Conservation (phyloP, 1,140 invertebrate species). For the Amyelois transitella region DNA sequence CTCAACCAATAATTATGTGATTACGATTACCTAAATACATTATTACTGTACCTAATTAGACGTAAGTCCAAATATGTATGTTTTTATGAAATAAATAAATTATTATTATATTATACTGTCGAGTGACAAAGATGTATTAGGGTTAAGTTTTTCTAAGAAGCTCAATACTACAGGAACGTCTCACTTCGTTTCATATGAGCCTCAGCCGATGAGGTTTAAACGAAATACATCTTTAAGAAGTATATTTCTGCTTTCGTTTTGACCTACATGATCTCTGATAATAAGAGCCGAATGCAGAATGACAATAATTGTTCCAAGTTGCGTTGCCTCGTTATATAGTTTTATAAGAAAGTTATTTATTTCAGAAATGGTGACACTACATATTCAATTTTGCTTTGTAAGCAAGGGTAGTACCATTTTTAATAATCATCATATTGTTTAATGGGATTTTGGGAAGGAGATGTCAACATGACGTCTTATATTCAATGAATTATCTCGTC, state of each 20-base stretch:
- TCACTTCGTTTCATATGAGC: slow-evolving; percentile 15
- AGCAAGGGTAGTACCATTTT: not conserved
- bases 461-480: not conserved
- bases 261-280: not conserved
- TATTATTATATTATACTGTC: too few relatives aligned
- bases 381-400: not conserved
- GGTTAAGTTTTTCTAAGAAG: not conserved
- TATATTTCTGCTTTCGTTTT: slow-evolving; percentile 13
- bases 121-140: not conserved
- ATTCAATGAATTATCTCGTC: too few relatives aligned
- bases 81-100: too few relatives aligned
- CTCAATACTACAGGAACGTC: slow-evolving; percentile 8
- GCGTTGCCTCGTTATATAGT: not conserved
- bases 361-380: not conserved
- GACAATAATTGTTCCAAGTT: not conserved
- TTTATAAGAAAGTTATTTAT: not conserved
- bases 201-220: slow-evolving; percentile 10
- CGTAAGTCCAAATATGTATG: too few relatives aligned
- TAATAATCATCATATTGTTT: not conserved
- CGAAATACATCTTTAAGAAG: slow-evolving; percentile 18
- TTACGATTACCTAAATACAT: too few relatives aligned
- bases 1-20: too few relatives aligned
- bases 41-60: too few relatives aligned
- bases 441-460: not conserved
- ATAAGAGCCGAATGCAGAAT: not conserved